Evolutionary conservation across 1,140 invertebrate species (phyloP).

Genomic region (Chrysoperla carnea): DNA sequence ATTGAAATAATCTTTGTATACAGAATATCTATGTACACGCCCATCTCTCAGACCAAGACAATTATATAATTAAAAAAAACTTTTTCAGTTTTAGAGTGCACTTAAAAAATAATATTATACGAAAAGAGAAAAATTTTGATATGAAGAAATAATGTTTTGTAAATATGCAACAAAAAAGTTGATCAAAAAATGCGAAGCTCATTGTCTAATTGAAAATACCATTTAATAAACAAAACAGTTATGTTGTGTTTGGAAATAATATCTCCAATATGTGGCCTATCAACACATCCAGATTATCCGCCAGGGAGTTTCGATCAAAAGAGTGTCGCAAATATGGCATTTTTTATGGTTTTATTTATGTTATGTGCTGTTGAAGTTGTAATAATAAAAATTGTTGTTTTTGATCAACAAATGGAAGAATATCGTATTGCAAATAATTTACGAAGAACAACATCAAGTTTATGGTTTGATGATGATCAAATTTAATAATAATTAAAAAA

Average conservation of each 20-base stretch:
- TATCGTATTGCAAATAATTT: not conserved
- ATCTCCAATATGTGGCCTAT: not conserved
- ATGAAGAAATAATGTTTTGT: too few relatives aligned
- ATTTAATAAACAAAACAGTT: not conserved
- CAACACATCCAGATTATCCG: not conserved
- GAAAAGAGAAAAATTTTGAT: too few relatives aligned
- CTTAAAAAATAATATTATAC: too few relatives aligned
- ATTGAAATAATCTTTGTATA: too few relatives aligned
- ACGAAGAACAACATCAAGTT: not conserved
- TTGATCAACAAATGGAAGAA: not conserved
- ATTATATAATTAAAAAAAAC: too few relatives aligned
- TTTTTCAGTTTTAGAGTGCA: too few relatives aligned
- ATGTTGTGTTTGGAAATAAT: not conserved
- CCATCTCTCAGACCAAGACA: too few relatives aligned
- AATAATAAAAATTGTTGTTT: not conserved
- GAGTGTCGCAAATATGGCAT: not conserved
- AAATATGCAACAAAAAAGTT: too few relatives aligned
- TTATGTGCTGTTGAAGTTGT: not conserved
- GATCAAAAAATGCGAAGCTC: too few relatives aligned
- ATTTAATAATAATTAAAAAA: too few relatives aligned
- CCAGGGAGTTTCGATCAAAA: not conserved
- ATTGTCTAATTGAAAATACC: not conserved
- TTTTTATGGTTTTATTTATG: not conserved
- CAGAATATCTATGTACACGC: too few relatives aligned
- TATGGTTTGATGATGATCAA: not conserved